phyloP scores from a whole-genome alignment of 2,888 invertebrate species.

The Cylloceria caligata region DNA sequence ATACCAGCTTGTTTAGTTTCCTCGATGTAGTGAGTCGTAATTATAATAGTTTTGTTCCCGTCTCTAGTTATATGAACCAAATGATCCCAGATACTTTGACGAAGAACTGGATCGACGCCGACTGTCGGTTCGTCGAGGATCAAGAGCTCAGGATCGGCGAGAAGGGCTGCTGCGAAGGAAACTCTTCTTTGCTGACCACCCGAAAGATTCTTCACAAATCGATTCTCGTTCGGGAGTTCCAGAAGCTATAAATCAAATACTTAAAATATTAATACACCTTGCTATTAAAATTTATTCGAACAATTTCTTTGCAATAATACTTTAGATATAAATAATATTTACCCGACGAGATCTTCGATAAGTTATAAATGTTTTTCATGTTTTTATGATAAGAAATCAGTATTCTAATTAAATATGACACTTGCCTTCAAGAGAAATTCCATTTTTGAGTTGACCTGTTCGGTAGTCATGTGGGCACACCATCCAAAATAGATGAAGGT shows the following conservation, averaged over 20 bases:
- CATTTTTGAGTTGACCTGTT: conserved; percentile 89
- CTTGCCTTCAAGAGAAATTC: conserved; percentile 89
- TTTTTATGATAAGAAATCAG: not conserved
- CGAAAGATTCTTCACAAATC: conserved; percentile 92
- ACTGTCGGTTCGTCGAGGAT: conserved; percentile 98
- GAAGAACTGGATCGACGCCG: conserved; percentile 95
- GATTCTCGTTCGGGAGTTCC: conserved; percentile 85
- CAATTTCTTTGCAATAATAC: too few relatives aligned
- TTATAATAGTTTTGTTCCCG: conserved; percentile 92
- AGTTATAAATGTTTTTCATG: not conserved
- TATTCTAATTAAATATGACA: not conserved
- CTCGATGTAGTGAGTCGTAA: conserved; percentile 95
- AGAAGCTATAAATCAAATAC: conserved; percentile 81
- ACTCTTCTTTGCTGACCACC: conserved; percentile 96
- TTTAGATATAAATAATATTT: too few relatives aligned
- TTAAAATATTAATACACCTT: not conserved
- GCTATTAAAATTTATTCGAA: too few relatives aligned
- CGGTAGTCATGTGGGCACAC: conserved; percentile 91
- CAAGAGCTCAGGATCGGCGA: conserved; percentile 95
- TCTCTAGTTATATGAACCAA: conserved; percentile 91
- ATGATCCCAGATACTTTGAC: conserved; percentile 95
- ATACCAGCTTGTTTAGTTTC: conserved; percentile 93
- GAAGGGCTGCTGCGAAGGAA: conserved; percentile 94
- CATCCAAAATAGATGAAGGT: conserved; percentile 94
- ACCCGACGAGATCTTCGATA: too few relatives aligned